Evolutionary conservation across 2,797 vertebrate genomes (phyloP).

Genomic region (Ceryle rudis): DNA sequence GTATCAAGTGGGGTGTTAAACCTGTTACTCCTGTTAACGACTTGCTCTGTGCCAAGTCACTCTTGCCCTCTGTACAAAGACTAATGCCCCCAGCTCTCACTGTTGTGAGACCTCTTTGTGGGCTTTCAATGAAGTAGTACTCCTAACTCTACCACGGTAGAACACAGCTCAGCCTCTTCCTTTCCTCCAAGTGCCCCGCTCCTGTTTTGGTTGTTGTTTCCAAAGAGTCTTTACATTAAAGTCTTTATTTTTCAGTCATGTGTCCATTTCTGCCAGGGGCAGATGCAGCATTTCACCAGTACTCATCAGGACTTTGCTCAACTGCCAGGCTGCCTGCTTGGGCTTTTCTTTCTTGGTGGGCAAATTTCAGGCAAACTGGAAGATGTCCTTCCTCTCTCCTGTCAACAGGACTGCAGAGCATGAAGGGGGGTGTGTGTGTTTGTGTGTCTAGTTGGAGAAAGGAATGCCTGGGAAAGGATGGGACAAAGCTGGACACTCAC

Average conservation of each 20-base stretch:
- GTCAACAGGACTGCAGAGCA: background rate
- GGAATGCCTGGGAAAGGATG: background rate
- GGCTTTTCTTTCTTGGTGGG: background rate
- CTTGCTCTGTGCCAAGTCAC: background rate
- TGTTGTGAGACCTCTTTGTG: background rate
- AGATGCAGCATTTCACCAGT: background rate
- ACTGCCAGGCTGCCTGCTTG: background rate
- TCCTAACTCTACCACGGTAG: background rate
- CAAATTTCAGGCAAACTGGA: background rate
- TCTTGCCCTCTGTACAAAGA: background rate
- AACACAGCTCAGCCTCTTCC: background rate
- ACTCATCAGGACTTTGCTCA: background rate
- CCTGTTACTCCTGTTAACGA: background rate
- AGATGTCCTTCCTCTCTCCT: background rate
- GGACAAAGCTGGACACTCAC: background rate
- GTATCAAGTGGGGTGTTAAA: background rate
- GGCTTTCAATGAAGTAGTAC: background rate
- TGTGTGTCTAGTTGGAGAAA: background rate
- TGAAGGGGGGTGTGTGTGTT: background rate
- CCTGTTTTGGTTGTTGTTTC: background rate
- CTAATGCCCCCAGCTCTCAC: background rate
- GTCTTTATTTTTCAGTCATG: constrained; percentile 61
- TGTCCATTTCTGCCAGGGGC: background rate
- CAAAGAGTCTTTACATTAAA: constrained; percentile 68
- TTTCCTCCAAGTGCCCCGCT: background rate